A percentile compares a stretch with the other conserved stretches of the same genome.
Evolutionary conservation across 2,797 vertebrate species (phyloP).

Genomic region (Hylomyscus alleni): DNA sequence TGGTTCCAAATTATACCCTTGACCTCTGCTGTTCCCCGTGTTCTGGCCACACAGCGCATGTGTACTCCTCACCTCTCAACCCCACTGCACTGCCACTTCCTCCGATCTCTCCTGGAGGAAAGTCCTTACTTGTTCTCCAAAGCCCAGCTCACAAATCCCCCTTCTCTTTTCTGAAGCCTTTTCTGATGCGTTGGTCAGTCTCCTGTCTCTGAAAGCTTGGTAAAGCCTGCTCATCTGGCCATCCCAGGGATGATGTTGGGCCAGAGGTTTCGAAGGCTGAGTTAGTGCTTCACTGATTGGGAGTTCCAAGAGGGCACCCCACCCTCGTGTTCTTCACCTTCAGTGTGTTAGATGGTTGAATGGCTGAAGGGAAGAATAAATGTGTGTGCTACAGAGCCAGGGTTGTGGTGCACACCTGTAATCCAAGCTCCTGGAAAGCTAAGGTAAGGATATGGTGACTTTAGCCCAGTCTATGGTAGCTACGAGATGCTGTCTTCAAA

Average conservation of each 20-base stretch:
- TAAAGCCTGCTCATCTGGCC: neutral
- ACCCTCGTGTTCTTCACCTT: neutral
- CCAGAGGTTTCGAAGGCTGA: neutral
- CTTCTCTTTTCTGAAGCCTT: slow-evolving; percentile 1
- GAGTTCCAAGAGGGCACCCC: neutral
- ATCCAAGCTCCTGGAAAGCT: neutral
- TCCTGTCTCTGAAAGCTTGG: neutral
- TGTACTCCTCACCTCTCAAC: neutral
- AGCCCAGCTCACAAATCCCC: neutral
- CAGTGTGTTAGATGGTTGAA: neutral
- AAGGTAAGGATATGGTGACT: neutral
- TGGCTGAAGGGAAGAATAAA: slow-evolving; percentile 62
- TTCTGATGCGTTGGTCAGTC: neutral
- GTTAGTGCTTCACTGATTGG: neutral
- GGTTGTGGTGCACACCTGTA: neutral
- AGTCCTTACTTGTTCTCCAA: neutral
- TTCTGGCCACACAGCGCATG: neutral
- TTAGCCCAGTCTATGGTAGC: too few relatives aligned
- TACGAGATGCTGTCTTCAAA: neutral
- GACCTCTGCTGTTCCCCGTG: neutral
- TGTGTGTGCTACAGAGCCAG: neutral
- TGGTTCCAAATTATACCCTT: neutral
- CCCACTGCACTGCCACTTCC: neutral
- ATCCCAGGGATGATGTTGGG: neutral
- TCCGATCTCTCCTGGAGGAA: neutral